These are phyloP conservation scores for Aphyosemion australe DNA, from an alignment of 2,113 vertebrate species.

Conservation along the genomic window DNA sequence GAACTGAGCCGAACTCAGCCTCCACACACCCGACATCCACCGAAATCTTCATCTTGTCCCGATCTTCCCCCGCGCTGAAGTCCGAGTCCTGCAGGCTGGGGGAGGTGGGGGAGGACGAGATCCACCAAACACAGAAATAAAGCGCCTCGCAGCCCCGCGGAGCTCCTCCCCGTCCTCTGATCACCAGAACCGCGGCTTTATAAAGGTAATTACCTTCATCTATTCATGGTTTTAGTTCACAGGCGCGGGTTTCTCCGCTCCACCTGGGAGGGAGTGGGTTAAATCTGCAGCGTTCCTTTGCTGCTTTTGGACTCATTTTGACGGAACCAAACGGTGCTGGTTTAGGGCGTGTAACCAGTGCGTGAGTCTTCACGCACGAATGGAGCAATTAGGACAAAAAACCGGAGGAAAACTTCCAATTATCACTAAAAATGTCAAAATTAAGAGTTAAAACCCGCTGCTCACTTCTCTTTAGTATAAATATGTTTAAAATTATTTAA, in stretches of 20 bases:
- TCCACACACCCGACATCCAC: constrained; percentile 50
- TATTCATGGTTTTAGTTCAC: constrained; percentile 17
- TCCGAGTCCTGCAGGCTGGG: constrained; percentile 25
- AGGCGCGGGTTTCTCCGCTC: background rate
- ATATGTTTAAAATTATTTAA: background rate
- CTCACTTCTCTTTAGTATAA: background rate
- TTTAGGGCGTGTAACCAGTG: constrained; percentile 48
- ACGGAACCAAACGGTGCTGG: background rate
- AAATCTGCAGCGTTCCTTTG: constrained; percentile 58
- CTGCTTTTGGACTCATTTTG: constrained; percentile 31
- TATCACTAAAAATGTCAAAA: too few species aligned
- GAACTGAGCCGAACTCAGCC: constrained; percentile 50
- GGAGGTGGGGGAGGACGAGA: constrained; percentile 33
- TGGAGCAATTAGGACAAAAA: background rate
- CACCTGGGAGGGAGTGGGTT: constrained; percentile 47
- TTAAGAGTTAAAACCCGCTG: too few species aligned
- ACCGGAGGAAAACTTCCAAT: background rate
- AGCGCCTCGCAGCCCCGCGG: constrained; percentile 4
- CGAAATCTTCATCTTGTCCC: constrained; percentile 48
- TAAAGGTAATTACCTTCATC: constrained; percentile 60
- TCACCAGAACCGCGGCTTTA: constrained; percentile 9
- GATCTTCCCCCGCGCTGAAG: constrained; percentile 30
- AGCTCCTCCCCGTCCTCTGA: too few species aligned
- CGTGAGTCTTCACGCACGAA: background rate
- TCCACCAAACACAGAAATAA: constrained; percentile 24